Conservation (phyloP, 2,888 invertebrate genomes). For the Euclidia mi region DNA sequence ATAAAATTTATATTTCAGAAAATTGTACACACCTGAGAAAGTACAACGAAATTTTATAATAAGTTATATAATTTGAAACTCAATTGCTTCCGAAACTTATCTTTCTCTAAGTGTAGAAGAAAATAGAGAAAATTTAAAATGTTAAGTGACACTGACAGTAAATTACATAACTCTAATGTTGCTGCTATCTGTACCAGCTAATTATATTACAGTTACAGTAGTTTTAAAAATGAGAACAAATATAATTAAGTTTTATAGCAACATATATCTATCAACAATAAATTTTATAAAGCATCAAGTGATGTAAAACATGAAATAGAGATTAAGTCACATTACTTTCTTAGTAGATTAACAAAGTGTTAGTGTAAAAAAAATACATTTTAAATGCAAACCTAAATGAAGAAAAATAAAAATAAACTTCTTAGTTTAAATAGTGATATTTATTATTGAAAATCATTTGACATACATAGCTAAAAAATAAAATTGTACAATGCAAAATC, state of each 20-base stretch:
- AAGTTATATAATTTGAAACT: conserved; percentile 76
- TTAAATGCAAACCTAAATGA: conserved; percentile 78
- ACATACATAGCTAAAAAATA: conserved; percentile 87
- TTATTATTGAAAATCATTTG: conserved; percentile 87
- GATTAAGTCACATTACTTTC: conserved; percentile 60
- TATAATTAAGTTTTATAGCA: conserved; percentile 59
- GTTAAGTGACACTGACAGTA: conserved; percentile 73
- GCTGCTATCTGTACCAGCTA: conserved; percentile 74
- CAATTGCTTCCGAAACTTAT: conserved; percentile 76
- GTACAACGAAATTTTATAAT: conserved; percentile 84
- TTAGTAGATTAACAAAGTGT: conserved; percentile 63
- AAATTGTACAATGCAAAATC: conserved; percentile 88
- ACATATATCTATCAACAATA: conserved; percentile 66
- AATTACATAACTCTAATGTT: conserved; percentile 74
- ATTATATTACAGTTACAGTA: conserved; percentile 63
- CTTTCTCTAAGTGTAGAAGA: conserved; percentile 78
- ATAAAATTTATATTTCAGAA: conserved; percentile 89
- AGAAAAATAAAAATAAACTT: conserved; percentile 83
- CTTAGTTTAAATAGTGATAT: conserved; percentile 86
- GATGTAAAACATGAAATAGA: conserved; percentile 61
- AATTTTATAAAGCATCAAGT: conserved; percentile 65
- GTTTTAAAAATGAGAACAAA: conserved; percentile 60
- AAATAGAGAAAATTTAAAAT: conserved; percentile 79
- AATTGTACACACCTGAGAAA: conserved; percentile 88
- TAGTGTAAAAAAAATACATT: conserved; percentile 65